Percentiles rank a stretch among this genome's conserved stretches.
phyloP scores from a whole-genome alignment of 2,113 vertebrate species.

The Castor canadensis region DNA sequence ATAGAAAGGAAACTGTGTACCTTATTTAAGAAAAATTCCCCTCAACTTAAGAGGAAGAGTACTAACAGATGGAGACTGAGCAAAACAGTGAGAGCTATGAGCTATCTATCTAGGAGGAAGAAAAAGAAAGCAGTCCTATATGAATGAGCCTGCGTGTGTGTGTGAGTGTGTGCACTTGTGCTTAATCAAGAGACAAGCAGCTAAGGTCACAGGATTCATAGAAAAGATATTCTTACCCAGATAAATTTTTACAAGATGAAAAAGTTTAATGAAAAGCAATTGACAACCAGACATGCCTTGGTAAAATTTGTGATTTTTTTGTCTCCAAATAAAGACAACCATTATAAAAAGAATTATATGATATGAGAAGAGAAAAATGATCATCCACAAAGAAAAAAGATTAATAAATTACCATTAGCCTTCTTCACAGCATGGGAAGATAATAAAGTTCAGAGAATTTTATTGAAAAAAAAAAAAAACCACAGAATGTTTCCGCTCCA shows the following conservation, averaged over 20 bases:
- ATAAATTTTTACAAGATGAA: not conserved
- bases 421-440: not conserved
- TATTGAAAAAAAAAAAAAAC: not conserved
- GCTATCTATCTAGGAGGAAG: fast-evolving
- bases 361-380: not conserved
- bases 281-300: not conserved
- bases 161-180: not conserved
- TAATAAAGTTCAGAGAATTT: not conserved
- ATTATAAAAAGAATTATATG: not conserved
- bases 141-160: not conserved
- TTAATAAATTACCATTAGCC: not conserved
- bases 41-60: not conserved
- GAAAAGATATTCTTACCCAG: not conserved
- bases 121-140: not conserved
- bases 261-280: not conserved
- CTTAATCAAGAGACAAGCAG: not conserved
- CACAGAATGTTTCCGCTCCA: not conserved
- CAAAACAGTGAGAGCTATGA: fast-evolving
- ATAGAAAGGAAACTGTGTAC: not conserved
- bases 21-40: not conserved
- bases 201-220: too few relatives aligned
- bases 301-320: not conserved
- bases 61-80: not conserved
- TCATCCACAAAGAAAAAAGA: not conserved
- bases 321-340: not conserved